Evolutionary conservation across 1,140 invertebrate genomes (phyloP).

Genomic region (Sycophaga agraensis): DNA sequence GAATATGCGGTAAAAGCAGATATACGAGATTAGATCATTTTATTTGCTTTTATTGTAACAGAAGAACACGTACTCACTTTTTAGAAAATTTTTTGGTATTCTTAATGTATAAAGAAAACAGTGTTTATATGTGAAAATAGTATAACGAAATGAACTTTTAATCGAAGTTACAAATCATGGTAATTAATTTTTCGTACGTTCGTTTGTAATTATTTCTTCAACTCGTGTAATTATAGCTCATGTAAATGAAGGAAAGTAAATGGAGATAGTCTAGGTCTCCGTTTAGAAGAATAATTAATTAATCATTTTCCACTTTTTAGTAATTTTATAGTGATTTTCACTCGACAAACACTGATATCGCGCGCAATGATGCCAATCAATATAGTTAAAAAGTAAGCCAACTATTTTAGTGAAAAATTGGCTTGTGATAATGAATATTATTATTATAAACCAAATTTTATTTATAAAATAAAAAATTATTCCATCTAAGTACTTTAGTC

Average conservation of each 20-base stretch:
- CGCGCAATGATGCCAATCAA: constrained; percentile 7
- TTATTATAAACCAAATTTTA: constrained; percentile 25
- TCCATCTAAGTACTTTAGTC: constrained; percentile 16
- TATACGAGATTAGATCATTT: constrained; percentile 34
- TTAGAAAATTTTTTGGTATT: constrained; percentile 10
- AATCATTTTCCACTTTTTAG: constrained; percentile 9
- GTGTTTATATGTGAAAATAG: constrained; percentile 9
- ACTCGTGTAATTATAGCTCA: constrained; percentile 17
- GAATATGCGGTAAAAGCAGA: constrained; percentile 37
- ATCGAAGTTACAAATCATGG: neutral
- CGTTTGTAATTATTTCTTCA: constrained; percentile 9
- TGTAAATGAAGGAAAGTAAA: constrained; percentile 17
- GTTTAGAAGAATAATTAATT: no score
- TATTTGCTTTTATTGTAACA: constrained; percentile 22
- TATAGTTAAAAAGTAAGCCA: neutral
- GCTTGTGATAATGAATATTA: constrained; percentile 24
- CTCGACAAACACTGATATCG: neutral
- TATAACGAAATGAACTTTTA: constrained; percentile 1
- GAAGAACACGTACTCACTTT: neutral
- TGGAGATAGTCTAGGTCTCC: neutral
- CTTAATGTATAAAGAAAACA: constrained; percentile 24
- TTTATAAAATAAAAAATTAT: constrained; percentile 17
- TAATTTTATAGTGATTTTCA: neutral
- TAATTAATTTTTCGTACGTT: constrained; percentile 6
- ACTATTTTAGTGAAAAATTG: constrained; percentile 1